A percentile compares a stretch with the other conserved stretches of the same genome.
phyloP scores from a whole-genome alignment of 2,888 invertebrate genomes.

The Idaea dimidiata region DNA sequence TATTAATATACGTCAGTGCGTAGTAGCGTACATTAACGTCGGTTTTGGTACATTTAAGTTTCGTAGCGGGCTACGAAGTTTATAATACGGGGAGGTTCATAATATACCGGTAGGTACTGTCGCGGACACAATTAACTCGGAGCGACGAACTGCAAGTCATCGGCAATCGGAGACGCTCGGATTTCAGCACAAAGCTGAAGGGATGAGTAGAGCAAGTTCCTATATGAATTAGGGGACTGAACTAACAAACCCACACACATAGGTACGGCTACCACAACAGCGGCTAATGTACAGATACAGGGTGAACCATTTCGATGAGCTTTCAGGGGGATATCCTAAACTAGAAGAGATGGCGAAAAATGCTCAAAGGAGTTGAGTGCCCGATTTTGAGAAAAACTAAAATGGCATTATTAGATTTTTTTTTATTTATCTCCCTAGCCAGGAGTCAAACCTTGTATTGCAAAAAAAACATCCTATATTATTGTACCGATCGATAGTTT shows the following conservation, averaged over 20 bases:
- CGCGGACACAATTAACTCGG: slow-evolving; percentile 66
- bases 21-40: slow-evolving; percentile 43
- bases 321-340: too few species aligned
- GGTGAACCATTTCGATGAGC: too few species aligned
- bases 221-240: slow-evolving; percentile 48
- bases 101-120: too few species aligned
- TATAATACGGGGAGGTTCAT: slow-evolving; percentile 27
- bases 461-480: too few species aligned
- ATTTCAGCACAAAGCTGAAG: slow-evolving; percentile 66
- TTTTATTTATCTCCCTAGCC: too few species aligned
- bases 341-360: too few species aligned
- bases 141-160: slow-evolving; percentile 71
- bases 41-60: slow-evolving; percentile 44
- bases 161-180: slow-evolving; percentile 65
- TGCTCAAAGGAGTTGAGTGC: too few species aligned
- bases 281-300: slow-evolving; percentile 44
- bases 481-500: too few species aligned
- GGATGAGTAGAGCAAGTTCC: slow-evolving; percentile 38
- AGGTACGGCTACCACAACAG: slow-evolving; percentile 22
- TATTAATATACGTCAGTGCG: slow-evolving; percentile 37
- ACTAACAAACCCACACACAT: slow-evolving; percentile 24
- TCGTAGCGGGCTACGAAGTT: slow-evolving; percentile 47
- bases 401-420: too few species aligned
- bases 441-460: too few species aligned
- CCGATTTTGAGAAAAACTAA: too few species aligned